phyloP scores from a whole-genome alignment of 2,797 vertebrate genomes.

The Neomorphus geoffroyi region DNA sequence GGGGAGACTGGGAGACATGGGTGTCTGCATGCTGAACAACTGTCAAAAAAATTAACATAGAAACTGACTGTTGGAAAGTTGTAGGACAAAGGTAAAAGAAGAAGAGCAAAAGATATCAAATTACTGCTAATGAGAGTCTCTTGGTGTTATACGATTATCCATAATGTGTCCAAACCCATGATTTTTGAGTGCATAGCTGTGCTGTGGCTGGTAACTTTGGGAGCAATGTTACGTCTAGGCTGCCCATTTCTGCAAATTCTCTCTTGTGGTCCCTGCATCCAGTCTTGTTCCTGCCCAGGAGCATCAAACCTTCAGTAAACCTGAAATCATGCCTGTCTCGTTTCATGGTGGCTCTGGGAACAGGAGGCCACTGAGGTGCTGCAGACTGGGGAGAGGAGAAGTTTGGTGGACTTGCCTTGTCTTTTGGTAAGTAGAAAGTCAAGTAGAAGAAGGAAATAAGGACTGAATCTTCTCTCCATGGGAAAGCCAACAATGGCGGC shows the following conservation, averaged over 20 bases:
- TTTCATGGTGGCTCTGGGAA: background rate
- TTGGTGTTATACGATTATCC: background rate
- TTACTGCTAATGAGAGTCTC: background rate
- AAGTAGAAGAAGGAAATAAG: background rate
- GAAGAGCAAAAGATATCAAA: background rate
- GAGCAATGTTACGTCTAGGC: background rate
- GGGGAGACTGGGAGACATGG: background rate
- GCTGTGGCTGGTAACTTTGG: background rate
- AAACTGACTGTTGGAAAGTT: background rate
- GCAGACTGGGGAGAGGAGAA: background rate
- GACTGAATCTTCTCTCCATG: background rate
- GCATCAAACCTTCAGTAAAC: background rate
- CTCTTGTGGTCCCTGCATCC: background rate
- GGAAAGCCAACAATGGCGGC: background rate
- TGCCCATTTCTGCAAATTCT: background rate
- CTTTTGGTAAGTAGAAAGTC: background rate
- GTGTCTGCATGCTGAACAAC: background rate
- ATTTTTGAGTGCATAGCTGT: background rate
- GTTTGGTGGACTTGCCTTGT: background rate
- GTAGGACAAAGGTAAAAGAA: background rate
- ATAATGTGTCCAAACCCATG: background rate
- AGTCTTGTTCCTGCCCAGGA: background rate
- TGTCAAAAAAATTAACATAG: background rate
- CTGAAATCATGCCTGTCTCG: background rate
- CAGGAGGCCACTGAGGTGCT: background rate